These are phyloP conservation scores for Pyralis farinalis DNA, from an alignment of 2,888 invertebrate species.

Conservation along the genomic window DNA sequence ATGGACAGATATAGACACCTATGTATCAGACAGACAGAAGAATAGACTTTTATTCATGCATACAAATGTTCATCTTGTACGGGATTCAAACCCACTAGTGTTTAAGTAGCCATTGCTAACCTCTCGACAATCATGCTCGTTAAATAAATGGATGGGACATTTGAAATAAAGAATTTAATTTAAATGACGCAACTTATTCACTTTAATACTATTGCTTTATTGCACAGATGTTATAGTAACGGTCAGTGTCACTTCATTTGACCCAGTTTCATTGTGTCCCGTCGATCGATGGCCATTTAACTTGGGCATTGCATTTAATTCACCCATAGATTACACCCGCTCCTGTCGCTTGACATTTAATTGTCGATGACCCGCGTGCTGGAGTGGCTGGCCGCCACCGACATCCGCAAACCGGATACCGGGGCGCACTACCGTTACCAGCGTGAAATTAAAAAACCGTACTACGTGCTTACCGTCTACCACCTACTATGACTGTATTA, in stretches of 20 bases:
- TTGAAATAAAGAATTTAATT: no score
- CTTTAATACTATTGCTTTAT: neutral
- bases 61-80: no score
- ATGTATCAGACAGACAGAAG: no score
- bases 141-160: no score
- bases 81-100: no score
- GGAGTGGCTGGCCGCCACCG: constrained; percentile 64
- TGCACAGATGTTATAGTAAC: neutral
- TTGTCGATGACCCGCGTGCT: constrained; percentile 59
- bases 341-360: constrained; percentile 54
- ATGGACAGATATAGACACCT: no score
- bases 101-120: no score
- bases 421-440: constrained; percentile 67
- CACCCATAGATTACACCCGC: constrained; percentile 24
- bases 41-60: no score
- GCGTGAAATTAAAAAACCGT: constrained; percentile 59
- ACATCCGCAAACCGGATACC: constrained; percentile 64
- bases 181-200: no score
- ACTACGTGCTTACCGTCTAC: neutral
- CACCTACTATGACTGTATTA: constrained; percentile 3
- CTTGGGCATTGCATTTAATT: constrained; percentile 28
- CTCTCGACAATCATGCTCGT: no score
- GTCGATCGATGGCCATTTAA: constrained; percentile 30
- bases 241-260: constrained; percentile 14
- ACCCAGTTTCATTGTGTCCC: constrained; percentile 31